Conservation (phyloP, 2,888 invertebrate species). For the Rapana venosa region DNA sequence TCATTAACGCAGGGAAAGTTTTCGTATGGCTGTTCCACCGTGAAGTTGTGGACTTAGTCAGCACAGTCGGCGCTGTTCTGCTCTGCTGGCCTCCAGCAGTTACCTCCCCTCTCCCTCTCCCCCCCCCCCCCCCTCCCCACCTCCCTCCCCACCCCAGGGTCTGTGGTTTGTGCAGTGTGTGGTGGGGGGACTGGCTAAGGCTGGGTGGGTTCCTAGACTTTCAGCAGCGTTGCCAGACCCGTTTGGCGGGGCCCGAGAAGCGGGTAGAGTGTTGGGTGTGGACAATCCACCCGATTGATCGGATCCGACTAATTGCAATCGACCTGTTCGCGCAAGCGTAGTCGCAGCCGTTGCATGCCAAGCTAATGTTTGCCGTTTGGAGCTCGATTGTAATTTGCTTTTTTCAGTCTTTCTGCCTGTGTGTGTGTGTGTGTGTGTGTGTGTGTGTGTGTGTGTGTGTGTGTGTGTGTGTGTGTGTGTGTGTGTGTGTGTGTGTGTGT, state of each 20-base stretch:
- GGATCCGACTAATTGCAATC: slow-evolving; percentile 23
- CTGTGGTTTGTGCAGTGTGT: too few species aligned
- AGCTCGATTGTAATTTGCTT: slow-evolving; percentile 23
- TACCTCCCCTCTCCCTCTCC: not conserved
- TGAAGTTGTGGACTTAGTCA: slow-evolving; percentile 41
- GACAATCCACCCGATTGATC: slow-evolving; percentile 27
- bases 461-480: too few species aligned
- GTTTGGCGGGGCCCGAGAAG: not conserved
- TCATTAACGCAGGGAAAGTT: slow-evolving; percentile 44
- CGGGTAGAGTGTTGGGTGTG: not conserved
- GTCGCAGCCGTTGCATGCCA: slow-evolving; percentile 29
- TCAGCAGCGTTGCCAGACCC: not conserved
- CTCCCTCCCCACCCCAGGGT: not conserved
- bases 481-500: too few species aligned
- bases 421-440: too few species aligned
- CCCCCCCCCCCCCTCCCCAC: not conserved
- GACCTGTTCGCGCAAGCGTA: not conserved
- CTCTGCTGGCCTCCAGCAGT: not conserved
- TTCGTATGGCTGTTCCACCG: slow-evolving; percentile 40
- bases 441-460: too few species aligned
- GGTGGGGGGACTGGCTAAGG: not conserved
- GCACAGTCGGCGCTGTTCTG: slow-evolving; percentile 23
- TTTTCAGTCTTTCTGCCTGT: too few species aligned
- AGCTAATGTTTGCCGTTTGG: not conserved
- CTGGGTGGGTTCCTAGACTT: not conserved